These are phyloP conservation scores for Linepithema humile DNA, from an alignment of 1,140 invertebrate species.

Conservation along the genomic window DNA sequence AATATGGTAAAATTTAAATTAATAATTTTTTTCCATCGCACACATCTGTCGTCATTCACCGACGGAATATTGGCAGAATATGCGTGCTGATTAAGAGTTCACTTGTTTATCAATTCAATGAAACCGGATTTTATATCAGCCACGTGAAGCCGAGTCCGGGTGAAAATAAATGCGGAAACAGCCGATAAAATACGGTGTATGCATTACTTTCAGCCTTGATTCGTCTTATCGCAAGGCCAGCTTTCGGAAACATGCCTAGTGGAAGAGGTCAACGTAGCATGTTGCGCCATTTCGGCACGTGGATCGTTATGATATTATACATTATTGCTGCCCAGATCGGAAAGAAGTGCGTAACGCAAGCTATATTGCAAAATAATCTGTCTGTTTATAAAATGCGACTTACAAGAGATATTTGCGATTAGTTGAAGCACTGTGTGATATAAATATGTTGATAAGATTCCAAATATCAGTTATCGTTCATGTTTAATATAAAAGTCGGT, in stretches of 20 bases:
- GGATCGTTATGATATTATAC: not conserved
- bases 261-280: constrained; percentile 30
- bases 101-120: not conserved
- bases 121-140: constrained; percentile 15
- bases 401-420: not conserved
- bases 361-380: not conserved
- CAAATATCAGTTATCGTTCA: not conserved
- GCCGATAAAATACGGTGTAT: constrained; percentile 12
- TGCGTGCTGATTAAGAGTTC: not conserved
- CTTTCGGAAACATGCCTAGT: constrained; percentile 36
- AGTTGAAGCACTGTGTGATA: not conserved
- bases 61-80: not conserved
- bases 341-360: not conserved
- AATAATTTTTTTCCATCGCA: not conserved
- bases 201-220: constrained; percentile 22
- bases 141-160: not conserved
- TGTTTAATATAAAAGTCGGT: not conserved
- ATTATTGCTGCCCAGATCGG: not conserved
- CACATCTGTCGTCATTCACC: not conserved
- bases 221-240: constrained; percentile 46
- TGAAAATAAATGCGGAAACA: constrained; percentile 36
- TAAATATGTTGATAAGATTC: not conserved
- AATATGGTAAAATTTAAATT: constrained; percentile 2
- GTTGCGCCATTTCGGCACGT: not conserved
- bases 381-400: not conserved